A percentile compares a stretch with the other conserved stretches of the same genome.
phyloP scores from a whole-genome alignment of 2,113 vertebrate species.

The Arvicanthis niloticus region DNA sequence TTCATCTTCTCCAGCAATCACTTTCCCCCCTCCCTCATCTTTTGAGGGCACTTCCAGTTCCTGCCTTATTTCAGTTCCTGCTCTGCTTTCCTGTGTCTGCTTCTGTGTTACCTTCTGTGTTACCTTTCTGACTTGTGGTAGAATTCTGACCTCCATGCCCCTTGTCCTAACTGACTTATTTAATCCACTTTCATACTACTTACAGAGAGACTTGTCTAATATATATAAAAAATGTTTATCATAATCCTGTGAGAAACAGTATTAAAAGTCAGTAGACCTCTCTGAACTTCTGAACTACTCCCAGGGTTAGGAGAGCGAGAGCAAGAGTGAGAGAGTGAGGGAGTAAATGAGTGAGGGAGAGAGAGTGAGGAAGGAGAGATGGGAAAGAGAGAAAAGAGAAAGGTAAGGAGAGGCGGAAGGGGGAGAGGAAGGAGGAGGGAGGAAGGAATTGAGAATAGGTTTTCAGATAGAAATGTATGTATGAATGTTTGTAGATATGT shows the following conservation, averaged over 20 bases:
- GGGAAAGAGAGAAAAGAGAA: no score
- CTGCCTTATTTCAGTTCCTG: background rate
- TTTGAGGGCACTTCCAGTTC: background rate
- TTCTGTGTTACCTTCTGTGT: background rate
- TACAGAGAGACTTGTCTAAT: conserved; percentile 35
- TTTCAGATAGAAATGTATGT: conserved; percentile 7
- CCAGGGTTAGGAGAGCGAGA: background rate
- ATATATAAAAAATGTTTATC: background rate
- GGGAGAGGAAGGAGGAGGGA: background rate
- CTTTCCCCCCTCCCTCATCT: background rate
- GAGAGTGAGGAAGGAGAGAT: no score
- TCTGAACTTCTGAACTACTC: background rate
- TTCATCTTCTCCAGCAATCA: conserved; percentile 6
- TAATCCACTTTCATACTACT: background rate
- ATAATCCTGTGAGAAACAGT: background rate
- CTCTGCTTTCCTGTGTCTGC: background rate
- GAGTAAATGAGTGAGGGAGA: no score
- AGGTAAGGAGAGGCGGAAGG: no score
- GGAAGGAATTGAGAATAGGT: background rate
- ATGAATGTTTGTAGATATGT: background rate
- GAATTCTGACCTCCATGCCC: background rate
- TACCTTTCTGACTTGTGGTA: background rate
- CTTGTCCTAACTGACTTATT: background rate
- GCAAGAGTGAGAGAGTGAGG: no score
- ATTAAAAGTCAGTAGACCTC: no score